phyloP scores from a whole-genome alignment of 2,113 vertebrate species.

The Silurus meridionalis region DNA sequence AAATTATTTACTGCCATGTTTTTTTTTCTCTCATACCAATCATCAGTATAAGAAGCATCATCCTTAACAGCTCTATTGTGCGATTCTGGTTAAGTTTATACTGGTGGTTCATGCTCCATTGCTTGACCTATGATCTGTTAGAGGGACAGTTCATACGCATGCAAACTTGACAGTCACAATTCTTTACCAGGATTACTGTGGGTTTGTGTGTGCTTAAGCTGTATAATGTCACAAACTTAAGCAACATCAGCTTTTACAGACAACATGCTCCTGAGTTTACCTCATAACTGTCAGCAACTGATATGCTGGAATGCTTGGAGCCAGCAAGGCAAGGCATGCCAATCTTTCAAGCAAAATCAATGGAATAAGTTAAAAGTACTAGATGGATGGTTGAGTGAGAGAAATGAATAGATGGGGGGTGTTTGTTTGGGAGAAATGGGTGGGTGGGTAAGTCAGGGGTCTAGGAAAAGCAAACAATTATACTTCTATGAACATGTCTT shows the following conservation, averaged over 20 bases:
- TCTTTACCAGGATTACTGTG: not conserved
- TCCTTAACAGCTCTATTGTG: not conserved
- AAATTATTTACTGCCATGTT: slow-evolving; percentile 16
- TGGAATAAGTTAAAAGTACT: not conserved
- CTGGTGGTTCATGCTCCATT: not conserved
- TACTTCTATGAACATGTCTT: slow-evolving; percentile 38
- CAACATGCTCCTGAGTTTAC: not conserved
- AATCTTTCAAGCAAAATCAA: slow-evolving; percentile 35
- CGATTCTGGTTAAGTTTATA: slow-evolving; percentile 24
- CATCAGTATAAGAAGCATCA: slow-evolving; percentile 4
- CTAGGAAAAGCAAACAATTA: slow-evolving; percentile 40
- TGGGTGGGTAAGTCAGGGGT: slow-evolving; percentile 5
- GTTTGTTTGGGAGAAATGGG: not conserved
- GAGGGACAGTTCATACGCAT: slow-evolving; percentile 28
- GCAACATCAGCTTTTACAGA: slow-evolving; percentile 31
- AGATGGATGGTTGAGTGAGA: slow-evolving; percentile 26
- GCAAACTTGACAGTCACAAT: not conserved
- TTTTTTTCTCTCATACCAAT: not conserved
- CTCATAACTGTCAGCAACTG: slow-evolving; percentile 1
- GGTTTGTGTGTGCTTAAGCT: not conserved
- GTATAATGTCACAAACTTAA: not conserved
- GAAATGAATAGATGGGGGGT: not conserved
- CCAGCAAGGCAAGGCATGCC: slow-evolving; percentile 47
- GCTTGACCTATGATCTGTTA: not conserved
- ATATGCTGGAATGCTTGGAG: slow-evolving; percentile 57